phyloP scores from a whole-genome alignment of 2,797 vertebrate genomes.

The Acropternis orthonyx region DNA sequence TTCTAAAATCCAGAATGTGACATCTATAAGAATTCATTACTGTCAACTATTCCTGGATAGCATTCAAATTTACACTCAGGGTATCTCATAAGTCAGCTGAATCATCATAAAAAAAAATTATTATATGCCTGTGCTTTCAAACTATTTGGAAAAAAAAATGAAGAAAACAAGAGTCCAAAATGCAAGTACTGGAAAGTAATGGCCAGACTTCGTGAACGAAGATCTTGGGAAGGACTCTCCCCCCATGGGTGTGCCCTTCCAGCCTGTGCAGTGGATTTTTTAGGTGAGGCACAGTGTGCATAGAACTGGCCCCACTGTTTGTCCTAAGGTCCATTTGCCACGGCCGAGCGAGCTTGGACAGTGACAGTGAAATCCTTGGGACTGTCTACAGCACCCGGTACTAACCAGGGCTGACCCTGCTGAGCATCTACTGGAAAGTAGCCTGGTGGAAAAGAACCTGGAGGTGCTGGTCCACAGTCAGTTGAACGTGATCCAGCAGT shows the following conservation, averaged over 20 bases:
- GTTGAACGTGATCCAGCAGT: background rate
- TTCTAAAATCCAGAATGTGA: background rate
- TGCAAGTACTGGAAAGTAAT: background rate
- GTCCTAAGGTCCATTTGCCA: too few relatives aligned
- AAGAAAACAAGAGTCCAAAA: background rate
- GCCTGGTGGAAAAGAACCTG: background rate
- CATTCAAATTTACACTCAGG: background rate
- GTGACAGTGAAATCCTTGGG: too few relatives aligned
- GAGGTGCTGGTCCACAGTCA: fast-evolving
- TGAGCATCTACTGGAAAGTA: background rate
- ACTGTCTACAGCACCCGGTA: too few relatives aligned
- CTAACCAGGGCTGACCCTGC: too few relatives aligned
- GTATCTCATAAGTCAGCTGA: background rate
- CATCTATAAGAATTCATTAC: background rate
- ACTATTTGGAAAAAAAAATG: background rate
- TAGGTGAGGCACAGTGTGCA: too few relatives aligned
- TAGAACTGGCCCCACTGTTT: too few relatives aligned
- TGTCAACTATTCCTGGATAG: background rate
- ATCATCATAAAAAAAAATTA: background rate
- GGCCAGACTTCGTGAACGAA: too few relatives aligned
- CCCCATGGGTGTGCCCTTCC: too few relatives aligned
- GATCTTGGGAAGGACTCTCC: too few relatives aligned
- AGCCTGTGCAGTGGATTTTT: too few relatives aligned
- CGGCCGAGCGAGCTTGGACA: too few relatives aligned
- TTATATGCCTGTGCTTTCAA: background rate